phyloP scores from a whole-genome alignment of 2,888 invertebrate species.

The Thumatha senex region DNA sequence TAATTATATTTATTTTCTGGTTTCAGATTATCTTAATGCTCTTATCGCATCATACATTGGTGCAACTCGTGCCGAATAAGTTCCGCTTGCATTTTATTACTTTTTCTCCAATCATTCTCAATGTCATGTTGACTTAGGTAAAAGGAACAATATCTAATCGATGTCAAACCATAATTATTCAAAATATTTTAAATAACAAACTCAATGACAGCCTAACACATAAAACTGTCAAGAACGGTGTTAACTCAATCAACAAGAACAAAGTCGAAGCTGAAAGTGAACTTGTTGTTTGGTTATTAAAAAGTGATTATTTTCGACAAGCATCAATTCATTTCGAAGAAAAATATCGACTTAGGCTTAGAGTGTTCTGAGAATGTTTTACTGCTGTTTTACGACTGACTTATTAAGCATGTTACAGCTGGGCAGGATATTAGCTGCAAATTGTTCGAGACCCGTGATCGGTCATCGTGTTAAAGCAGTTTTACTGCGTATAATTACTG shows the following conservation, averaged over 20 bases:
- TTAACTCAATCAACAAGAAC: neutral
- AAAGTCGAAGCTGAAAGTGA: conserved; percentile 8
- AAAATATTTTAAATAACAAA: too few relatives aligned
- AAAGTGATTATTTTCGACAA: conserved; percentile 14
- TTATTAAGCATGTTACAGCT: conserved; percentile 63
- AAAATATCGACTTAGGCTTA: conserved; percentile 41
- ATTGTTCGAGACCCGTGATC: conserved; percentile 57
- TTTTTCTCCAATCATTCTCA: conserved; percentile 36
- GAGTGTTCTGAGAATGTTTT: conserved; percentile 55
- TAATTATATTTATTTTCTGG: conserved; percentile 18
- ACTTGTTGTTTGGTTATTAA: conserved; percentile 8
- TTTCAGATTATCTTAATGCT: conserved; percentile 32
- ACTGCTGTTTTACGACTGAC: conserved; percentile 59
- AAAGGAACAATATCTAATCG: neutral
- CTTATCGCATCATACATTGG: conserved; percentile 40
- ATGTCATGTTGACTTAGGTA: conserved; percentile 26
- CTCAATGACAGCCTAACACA: neutral
- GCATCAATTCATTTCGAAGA: conserved; percentile 25
- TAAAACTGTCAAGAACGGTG: neutral
- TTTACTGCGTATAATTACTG: conserved; percentile 73
- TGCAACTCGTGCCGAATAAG: conserved; percentile 48
- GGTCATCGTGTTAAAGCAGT: conserved; percentile 66
- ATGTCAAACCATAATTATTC: conserved; percentile 6
- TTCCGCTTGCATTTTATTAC: conserved; percentile 42
- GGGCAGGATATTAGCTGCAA: conserved; percentile 72